Conservation (phyloP, 2,797 vertebrate species). For the Podarcis siculus region DNA sequence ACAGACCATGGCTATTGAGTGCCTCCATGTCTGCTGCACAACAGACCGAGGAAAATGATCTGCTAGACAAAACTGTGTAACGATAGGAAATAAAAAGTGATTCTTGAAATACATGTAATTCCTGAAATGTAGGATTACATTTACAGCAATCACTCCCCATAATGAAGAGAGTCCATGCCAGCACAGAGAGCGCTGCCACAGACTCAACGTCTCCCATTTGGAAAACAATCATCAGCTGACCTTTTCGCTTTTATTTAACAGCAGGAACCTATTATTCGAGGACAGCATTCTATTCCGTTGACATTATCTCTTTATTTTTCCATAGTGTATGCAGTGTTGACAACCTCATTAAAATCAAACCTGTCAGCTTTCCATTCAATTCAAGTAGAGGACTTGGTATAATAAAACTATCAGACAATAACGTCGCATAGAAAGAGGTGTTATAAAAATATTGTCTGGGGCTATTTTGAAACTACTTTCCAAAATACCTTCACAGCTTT, state of each 20-base stretch:
- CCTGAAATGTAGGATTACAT: slow-evolving; percentile 65
- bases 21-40: slow-evolving; percentile 51
- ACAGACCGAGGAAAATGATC: slow-evolving; percentile 52
- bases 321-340: slow-evolving; percentile 37
- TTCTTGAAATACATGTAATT: slow-evolving; percentile 33
- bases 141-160: slow-evolving; percentile 63
- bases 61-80: slow-evolving; percentile 58
- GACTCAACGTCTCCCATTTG: slow-evolving; percentile 62
- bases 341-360: slow-evolving; percentile 61
- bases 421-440: slow-evolving; percentile 27
- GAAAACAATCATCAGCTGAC: slow-evolving; percentile 63
- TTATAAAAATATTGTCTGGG: slow-evolving; percentile 39
- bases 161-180: slow-evolving; percentile 41
- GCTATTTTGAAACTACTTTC: slow-evolving; percentile 43
- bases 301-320: slow-evolving; percentile 57
- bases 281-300: slow-evolving; percentile 61
- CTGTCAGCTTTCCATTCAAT: slow-evolving; percentile 36
- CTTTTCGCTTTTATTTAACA: slow-evolving; percentile 67
- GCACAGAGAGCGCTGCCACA: slow-evolving; percentile 48
- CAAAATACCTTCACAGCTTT: slow-evolving; percentile 48
- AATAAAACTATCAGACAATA: slow-evolving; percentile 44
- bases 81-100: slow-evolving; percentile 29
- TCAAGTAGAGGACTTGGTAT: slow-evolving; percentile 15
- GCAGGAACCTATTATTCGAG: slow-evolving; percentile 60
- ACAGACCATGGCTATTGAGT: slow-evolving; percentile 41